Base-by-base conservation (phyloP, 2,113 vertebrate genomes). In the Tauraco erythrolophus region DNA sequence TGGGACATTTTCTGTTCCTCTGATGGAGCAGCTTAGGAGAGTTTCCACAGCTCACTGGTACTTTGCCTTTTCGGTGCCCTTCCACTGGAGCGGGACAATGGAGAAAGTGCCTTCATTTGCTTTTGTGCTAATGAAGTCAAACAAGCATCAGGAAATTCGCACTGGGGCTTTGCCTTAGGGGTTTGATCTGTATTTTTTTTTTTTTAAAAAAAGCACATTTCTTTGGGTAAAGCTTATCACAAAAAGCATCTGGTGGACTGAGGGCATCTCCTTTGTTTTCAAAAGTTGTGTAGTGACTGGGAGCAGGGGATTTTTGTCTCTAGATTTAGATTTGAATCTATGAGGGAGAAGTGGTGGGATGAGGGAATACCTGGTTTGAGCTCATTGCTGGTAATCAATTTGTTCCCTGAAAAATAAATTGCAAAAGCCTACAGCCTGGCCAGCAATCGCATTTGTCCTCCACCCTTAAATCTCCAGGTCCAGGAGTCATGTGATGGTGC, bases 121-220 rank as follows among this genome's bases (percentile, higher is more conserved):
- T 94, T 97, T 94, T 89, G 94, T 82, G 76, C 76, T 96, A 91
- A 97, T 87, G 72, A 89, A 92, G 96, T 96, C 88, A 94, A 97
- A 97, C 86, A 94, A 91, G 76, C 95, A 92, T 84, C 91, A 91
- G 83, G 92, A 83, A 92, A 93, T 95, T 96, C 94, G 92, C 79
- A 80, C 64, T 64, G 71, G 54, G 89, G 81, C 60, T 94, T 89
- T 82, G 65, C 85, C 57, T 60, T 95, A 76, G 23, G 54, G 76
- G 76, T 46, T 88, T 80, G 70, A 80, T 88, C 66, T 85, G 75
- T 84, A 89, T 53, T 43, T 43, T 43, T 53, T 43, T 43, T 43
- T 43, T 43, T 43, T 43, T 68, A 0, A 51, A 33, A 46, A 91
- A 78, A 39, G 70, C 25, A 31, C 22, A 41, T 15, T 41, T 93